Base-by-base conservation (phyloP, 2,888 invertebrate genomes). In the Fragum sueziense region DNA sequence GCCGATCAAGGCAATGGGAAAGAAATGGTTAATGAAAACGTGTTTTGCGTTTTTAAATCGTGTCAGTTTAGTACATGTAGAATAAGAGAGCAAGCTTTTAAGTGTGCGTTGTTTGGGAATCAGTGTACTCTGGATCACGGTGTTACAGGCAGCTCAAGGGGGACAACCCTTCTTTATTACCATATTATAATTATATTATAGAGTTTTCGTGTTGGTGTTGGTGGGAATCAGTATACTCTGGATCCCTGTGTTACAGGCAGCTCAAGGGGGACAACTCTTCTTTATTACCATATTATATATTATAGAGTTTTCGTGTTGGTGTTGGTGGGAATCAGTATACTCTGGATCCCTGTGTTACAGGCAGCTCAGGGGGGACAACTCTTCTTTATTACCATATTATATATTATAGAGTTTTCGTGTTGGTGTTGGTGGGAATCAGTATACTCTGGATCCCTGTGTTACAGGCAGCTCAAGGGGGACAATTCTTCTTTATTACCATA, bases 101-200 rank as follows among this genome's bases (percentile, higher is more conserved):
- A n/a, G n/a, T n/a, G n/a, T n/a, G n/a, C n/a, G n/a, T n/a, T n/a
- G n/a, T n/a, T n/a, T 92, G 33, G 91, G 75, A 0, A 52, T 92
- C 6, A 91, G 92, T 68, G 89, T 92, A n/a, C 83, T 91, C 0
- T 93, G 93, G 94, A 94, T 95, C 27, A 94, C 95, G 0, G 93
- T 95, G 27, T 90, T 95, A 25, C 92, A 94, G 85, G 93, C 93
- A 25, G 93, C 93, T 17, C 94, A 94, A 88, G 94, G 94, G 93
- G 94, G 59, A 94, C 94, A 88, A 92, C 95, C 34, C 95, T 94
- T 86, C 93, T 94, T 85, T 95, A 95, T 91, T n/a, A 41, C 17
- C 17, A 11, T 11, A 9, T 11, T 41, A n/a, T n/a, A n/a, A n/a
- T 9, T 41, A 41, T 11, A 41, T 41, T 41, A 54, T 85, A 92